Conservation (phyloP, 2,113 vertebrate species). For the Tyrannus savana region DNA sequence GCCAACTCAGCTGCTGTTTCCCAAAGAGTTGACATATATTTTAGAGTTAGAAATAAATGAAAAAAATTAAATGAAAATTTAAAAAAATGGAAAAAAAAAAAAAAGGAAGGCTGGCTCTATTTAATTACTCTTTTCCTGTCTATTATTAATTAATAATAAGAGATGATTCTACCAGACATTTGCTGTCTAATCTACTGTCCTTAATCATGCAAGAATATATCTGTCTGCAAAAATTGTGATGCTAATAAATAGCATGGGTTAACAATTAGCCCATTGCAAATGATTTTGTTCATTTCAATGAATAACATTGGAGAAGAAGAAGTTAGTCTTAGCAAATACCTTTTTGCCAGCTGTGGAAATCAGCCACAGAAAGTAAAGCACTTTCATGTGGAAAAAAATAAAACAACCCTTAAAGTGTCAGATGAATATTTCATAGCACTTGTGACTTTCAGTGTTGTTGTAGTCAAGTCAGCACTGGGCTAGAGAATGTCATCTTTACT, state of each 20-base stretch:
- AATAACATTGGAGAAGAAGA: not conserved
- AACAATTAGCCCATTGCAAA: not conserved
- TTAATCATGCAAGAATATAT: not conserved
- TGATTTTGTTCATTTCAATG: not conserved
- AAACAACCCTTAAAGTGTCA: slow-evolving; percentile 10
- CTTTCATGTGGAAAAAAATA: slow-evolving; percentile 6
- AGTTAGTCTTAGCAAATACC: not conserved
- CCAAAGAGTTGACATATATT: not conserved
- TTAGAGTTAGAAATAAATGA: not conserved
- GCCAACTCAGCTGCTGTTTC: not conserved
- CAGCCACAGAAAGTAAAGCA: not conserved
- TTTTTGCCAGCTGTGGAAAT: not conserved
- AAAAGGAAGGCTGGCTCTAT: not conserved
- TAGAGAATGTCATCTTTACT: not conserved
- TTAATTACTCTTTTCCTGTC: not conserved
- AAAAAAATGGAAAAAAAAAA: too few relatives aligned
- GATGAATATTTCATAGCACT: slow-evolving; percentile 56
- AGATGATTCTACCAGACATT: not conserved
- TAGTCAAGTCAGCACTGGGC: not conserved
- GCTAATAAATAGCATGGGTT: not conserved
- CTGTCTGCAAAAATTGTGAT: not conserved
- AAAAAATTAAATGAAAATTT: too few relatives aligned
- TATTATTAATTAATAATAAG: not conserved
- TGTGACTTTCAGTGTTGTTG: not conserved
- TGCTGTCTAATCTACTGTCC: not conserved